Conservation (phyloP, 2,888 invertebrate genomes). For the Habrosyne pyritoides region DNA sequence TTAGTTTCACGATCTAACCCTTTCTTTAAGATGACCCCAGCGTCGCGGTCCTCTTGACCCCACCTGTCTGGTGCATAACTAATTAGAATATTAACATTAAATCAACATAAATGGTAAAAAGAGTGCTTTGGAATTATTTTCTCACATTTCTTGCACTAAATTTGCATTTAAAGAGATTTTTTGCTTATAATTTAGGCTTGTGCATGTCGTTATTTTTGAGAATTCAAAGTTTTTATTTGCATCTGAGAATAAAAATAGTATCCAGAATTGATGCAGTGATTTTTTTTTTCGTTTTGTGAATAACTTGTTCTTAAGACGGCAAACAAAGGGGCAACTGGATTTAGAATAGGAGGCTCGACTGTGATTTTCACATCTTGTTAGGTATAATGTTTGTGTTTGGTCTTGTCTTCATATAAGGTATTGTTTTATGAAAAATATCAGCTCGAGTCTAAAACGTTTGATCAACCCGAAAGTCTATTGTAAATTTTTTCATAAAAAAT, state of each 20-base stretch:
- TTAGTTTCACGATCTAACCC: conserved; percentile 32
- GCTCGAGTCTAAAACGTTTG: too few species aligned
- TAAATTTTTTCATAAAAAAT: too few species aligned
- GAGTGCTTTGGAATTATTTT: conserved; percentile 35
- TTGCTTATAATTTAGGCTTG: conserved; percentile 13
- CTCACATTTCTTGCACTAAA: conserved; percentile 49
- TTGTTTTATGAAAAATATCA: too few species aligned
- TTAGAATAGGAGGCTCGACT: too few species aligned
- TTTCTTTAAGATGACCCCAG: conserved; percentile 61
- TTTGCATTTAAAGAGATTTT: conserved; percentile 51
- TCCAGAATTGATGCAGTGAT: too few species aligned
- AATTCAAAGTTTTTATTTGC: neutral
- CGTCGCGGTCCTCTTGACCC: conserved; percentile 55
- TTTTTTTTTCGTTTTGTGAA: too few species aligned
- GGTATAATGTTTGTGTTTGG: too few species aligned
- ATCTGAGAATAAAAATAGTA: neutral
- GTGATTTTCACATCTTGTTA: too few species aligned
- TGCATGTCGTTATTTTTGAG: neutral
- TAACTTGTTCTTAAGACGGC: too few species aligned
- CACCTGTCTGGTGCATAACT: conserved; percentile 66
- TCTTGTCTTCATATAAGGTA: too few species aligned
- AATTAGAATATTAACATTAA: conserved; percentile 47
- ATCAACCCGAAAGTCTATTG: too few species aligned
- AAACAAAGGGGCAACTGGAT: too few species aligned
- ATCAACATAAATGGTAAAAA: conserved; percentile 36